Conservation (phyloP, 35 echinoderm and acorn worm genomes). For the Holothuria glaberrima region DNA sequence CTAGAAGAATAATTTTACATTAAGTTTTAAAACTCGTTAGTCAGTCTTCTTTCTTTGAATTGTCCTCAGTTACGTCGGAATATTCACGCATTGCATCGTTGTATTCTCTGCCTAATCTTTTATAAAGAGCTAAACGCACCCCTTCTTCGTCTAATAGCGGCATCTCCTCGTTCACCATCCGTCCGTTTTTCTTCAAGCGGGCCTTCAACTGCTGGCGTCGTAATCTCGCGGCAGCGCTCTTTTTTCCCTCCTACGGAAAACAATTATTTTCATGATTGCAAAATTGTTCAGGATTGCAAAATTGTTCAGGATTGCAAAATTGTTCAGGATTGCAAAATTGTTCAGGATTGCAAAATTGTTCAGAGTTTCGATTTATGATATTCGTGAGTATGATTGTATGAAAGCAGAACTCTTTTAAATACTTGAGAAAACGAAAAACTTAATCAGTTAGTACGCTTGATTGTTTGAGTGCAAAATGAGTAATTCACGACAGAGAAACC, state of each 20-base stretch:
- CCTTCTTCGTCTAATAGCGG: conserved; percentile 62
- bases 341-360: no score
- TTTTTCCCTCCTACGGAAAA: conserved; percentile 74
- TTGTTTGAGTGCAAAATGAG: no score
- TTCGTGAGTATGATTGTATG: no score
- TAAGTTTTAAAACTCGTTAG: not conserved
- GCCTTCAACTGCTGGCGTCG: conserved; percentile 82
- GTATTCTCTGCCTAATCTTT: not conserved
- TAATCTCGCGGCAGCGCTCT: conserved; percentile 67
- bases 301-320: no score
- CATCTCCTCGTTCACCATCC: conserved; percentile 38
- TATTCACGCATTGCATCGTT: conserved; percentile 18
- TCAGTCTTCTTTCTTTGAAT: not conserved
- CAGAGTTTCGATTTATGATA: not conserved
- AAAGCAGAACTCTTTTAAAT: no score
- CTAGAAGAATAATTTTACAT: no score
- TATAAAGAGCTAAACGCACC: conserved; percentile 46
- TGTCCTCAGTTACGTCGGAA: not conserved
- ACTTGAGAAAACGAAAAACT: no score
- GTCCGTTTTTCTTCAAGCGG: conserved; percentile 74
- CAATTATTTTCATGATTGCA: not conserved
- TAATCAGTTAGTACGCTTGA: no score
- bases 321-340: no score
- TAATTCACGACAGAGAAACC: no score
- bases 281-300: no score